Evolutionary conservation across 2,113 vertebrate genomes (phyloP), one percentile per base, ranked within the genome.

Genomic region (Indicator maculatus): DNA sequence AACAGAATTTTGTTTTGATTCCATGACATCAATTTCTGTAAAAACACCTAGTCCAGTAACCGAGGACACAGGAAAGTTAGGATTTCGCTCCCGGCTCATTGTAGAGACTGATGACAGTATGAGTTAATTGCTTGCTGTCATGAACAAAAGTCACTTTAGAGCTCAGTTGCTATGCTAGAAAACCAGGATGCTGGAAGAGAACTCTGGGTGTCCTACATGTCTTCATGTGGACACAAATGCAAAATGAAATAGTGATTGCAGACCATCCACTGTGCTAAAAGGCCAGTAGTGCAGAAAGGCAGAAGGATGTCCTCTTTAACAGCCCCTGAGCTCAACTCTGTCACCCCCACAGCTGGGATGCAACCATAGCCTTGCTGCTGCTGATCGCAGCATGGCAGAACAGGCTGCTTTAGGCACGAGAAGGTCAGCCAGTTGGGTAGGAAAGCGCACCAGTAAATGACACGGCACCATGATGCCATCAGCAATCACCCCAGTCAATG

Each of bases 1-100:
- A 50, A 31, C 27, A 52, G 39, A 6, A 41, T 64, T 93, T 95
- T 82, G 27, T 55, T 93, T 95, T 93, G 59, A 86, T 89, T 87
- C 60, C 26, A 70, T 81, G 30, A 83, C 52, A 72, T 72, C 39
- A 19, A 8, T 82, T 94, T 93, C 50, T 85, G 36, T 82, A 59
- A 89, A 93, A 88, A 78, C 39, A 91, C 19, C 39, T 80, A 78
- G 83, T 90, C n/a, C 50, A 60, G 21, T 56, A 88, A 50, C 20
- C 55, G 4, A 67, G 80, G 41, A 73, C 31, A 83, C 12, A 89
- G 75, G 45, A 39, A 83, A 55, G 50, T 63, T 76, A 66, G n/a
- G 13, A 33, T 2, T 64, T 86, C 79, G 33, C 45, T 79, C 39
- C 77, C 81, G 64, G 41, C 20, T 81, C 16, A 23, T 47, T 64